Evolutionary conservation across 2,113 vertebrate genomes (phyloP).

Genomic region (Xiphophorus hellerii): DNA sequence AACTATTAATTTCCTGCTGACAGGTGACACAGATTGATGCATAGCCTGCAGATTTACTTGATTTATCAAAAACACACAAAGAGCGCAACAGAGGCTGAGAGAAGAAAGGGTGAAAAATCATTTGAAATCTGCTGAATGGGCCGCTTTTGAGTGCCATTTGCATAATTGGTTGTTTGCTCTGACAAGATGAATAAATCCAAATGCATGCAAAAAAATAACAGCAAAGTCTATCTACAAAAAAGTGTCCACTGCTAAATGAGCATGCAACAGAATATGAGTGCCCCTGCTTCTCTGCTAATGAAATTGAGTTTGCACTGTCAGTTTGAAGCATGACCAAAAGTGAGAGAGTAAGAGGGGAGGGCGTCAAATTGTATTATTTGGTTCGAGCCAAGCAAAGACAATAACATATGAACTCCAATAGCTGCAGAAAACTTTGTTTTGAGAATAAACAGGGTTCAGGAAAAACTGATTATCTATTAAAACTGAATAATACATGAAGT

Average conservation of each 20-base stretch:
- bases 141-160: slow-evolving; percentile 67
- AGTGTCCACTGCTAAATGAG: slow-evolving; percentile 52
- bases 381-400: slow-evolving; percentile 16
- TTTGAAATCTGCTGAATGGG: slow-evolving; percentile 73
- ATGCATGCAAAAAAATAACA: slow-evolving; percentile 56
- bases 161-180: slow-evolving; percentile 79
- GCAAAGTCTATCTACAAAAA: slow-evolving; percentile 57
- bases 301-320: slow-evolving; percentile 54
- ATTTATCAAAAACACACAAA: slow-evolving; percentile 75
- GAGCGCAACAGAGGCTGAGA: slow-evolving; percentile 54
- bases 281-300: slow-evolving; percentile 50
- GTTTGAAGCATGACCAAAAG: slow-evolving; percentile 45
- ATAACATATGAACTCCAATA: slow-evolving; percentile 18
- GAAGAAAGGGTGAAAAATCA: slow-evolving; percentile 57
- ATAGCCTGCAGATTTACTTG: slow-evolving; percentile 63
- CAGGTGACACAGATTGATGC: slow-evolving; percentile 68
- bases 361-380: slow-evolving; percentile 33
- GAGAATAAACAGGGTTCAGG: not conserved
- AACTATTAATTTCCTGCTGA: slow-evolving; percentile 67
- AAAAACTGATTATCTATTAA: not conserved
- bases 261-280: slow-evolving; percentile 52
- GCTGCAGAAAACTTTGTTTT: slow-evolving; percentile 13
- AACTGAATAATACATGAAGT: slow-evolving; percentile 39
- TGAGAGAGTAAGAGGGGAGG: slow-evolving; percentile 9
- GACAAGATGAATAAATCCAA: slow-evolving; percentile 79